Evolutionary conservation across 2,888 invertebrate genomes (phyloP), one percentile per base, ranked within the genome.

Genomic region (Nomada fabriciana): DNA sequence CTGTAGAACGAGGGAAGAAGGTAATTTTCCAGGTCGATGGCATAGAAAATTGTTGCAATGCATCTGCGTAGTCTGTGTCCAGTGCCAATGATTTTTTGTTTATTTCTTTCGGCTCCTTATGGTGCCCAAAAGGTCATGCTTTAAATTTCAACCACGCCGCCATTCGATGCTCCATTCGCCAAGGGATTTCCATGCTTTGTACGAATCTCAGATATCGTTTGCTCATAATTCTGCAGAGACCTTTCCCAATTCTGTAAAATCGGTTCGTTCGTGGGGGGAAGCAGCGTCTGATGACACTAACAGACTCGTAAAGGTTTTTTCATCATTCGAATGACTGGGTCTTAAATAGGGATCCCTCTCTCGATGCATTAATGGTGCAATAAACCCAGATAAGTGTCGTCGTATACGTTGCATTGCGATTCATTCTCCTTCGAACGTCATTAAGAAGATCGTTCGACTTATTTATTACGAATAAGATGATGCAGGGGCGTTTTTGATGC

Each of bases 21-120:
- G 88, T 89, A 91, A 91, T 91, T 91, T 91, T 91, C 91, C 88
- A 79, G 85, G 82, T 83, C 87, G 86, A 90, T 88, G 90, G 86
- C 47, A 85, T 89, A 80, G 91, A 91, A 91, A 91, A 91, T 91
- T 86, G 90, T 86, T 83, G 86, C 86, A 81, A 75, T 76, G 80
- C 53, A 59, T 10, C 53, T 43, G 57, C 23, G 60, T 75, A 47
- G 13, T 67, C 43, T 25, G 70, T 64, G 70, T 67, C 61, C 76
- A 57, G 47, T 80, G 67, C 63, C 71, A 18, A 76, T 69, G 76
- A 83, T 83, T 80, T 65, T 55, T 70, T 76, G 23, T 29, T 74
- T 55, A 63, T 63, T 59, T 36, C 23, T 52, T 23, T 42, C 42
- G 15, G 18, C 47, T 10, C 25, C 5, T 13, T 2, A 2, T 23